phyloP scores from a whole-genome alignment of 2,797 vertebrate genomes.

The Pangasius larnaudii region DNA sequence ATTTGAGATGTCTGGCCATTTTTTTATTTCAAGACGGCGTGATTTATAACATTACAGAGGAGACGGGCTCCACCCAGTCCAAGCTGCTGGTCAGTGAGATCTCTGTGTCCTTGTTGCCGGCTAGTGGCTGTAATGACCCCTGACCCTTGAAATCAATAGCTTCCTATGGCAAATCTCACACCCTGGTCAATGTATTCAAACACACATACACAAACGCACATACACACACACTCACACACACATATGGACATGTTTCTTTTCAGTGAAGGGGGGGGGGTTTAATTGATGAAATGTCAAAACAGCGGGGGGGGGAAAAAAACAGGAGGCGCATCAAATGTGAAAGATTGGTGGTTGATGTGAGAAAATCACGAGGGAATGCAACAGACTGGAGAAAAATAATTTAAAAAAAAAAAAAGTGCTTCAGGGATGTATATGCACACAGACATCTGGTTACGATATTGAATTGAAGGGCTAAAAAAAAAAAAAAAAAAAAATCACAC shows the following conservation, averaged over 20 bases:
- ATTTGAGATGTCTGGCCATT: neutral
- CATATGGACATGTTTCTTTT: neutral
- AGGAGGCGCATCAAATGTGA: neutral
- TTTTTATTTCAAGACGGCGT: neutral
- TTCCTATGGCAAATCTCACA: neutral
- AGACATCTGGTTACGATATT: neutral
- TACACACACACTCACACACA: neutral
- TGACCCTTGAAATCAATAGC: neutral
- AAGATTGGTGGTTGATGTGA: neutral
- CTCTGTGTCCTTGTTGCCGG: neutral
- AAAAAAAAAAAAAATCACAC: neutral
- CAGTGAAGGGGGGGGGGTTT: neutral
- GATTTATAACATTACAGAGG: neutral
- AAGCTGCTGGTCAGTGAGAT: neutral
- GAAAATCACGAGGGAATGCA: neutral
- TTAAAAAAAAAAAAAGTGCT: neutral
- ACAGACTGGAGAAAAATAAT: neutral
- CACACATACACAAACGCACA: neutral
- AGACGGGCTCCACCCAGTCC: neutral
- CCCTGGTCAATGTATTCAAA: neutral
- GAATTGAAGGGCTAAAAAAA: neutral
- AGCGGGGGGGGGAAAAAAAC: neutral
- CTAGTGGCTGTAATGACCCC: neutral
- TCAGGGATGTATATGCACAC: neutral
- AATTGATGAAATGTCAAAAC: neutral